Percentiles rank a stretch among this genome's conserved stretches.
phyloP scores from a whole-genome alignment of 1,140 invertebrate genomes.

The Muscidifurax raptorellus region DNA sequence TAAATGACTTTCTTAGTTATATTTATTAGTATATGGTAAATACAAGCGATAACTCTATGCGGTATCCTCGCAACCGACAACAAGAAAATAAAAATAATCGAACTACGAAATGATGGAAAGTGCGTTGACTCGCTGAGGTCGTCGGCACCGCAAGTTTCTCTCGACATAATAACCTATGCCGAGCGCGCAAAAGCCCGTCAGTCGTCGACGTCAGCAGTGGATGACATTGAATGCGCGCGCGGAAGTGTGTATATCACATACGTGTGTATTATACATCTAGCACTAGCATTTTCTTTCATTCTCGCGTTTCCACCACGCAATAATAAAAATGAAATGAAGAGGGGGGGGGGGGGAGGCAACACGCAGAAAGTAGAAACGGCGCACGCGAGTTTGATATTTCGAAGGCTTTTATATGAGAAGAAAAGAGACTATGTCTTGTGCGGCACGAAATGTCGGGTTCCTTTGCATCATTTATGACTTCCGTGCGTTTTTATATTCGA shows the following conservation, averaged over 20 bases:
- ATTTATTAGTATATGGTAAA: too few relatives aligned
- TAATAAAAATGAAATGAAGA: neutral
- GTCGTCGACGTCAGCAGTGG: neutral
- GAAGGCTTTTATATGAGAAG: neutral
- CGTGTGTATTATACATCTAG: neutral
- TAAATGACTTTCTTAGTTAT: too few relatives aligned
- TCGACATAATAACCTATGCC: neutral
- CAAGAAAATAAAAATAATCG: neutral
- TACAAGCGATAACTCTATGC: neutral
- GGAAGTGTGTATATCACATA: neutral
- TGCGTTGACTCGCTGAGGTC: neutral
- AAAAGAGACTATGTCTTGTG: neutral
- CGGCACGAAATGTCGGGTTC: neutral
- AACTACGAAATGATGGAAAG: neutral
- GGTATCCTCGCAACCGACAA: neutral
- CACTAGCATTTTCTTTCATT: neutral
- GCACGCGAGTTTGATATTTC: neutral
- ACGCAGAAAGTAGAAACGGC: neutral
- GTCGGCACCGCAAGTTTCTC: neutral
- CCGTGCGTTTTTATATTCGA: neutral
- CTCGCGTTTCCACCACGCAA: neutral
- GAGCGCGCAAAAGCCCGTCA: neutral
- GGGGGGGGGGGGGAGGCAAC: too few relatives aligned
- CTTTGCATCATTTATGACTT: neutral
- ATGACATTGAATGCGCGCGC: slow-evolving; percentile 2